phyloP scores from a whole-genome alignment of 2,888 invertebrate species.

The Clivina fossor region DNA sequence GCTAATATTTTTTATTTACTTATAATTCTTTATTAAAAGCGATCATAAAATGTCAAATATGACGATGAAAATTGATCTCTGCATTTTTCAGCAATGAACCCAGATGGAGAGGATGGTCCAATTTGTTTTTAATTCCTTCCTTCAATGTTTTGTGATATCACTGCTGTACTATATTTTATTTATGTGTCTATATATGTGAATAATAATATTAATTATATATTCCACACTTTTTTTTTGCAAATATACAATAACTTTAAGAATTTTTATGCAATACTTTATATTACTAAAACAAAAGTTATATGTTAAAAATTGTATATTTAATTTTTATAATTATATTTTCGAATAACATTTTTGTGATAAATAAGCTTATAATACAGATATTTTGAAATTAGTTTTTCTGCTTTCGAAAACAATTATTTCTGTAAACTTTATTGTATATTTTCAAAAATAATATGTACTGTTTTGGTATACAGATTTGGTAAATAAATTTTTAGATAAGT shows the following conservation, averaged over 20 bases:
- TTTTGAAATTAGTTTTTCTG: no score
- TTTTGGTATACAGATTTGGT: not conserved
- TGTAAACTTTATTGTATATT: not conserved
- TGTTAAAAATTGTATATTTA: no score
- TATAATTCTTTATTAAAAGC: conserved; percentile 15
- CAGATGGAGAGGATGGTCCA: conserved; percentile 15
- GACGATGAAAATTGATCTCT: conserved; percentile 28
- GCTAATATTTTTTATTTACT: no score
- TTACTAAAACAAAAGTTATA: not conserved
- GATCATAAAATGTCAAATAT: conserved; percentile 28
- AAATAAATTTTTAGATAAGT: not conserved
- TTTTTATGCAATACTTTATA: not conserved
- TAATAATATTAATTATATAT: conserved; percentile 29
- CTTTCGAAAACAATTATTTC: not conserved
- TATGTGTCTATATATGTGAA: conserved; percentile 23
- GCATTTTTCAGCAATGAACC: conserved; percentile 22
- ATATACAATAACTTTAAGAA: not conserved
- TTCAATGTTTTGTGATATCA: conserved; percentile 27
- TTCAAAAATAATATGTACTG: not conserved
- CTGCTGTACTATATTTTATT: conserved; percentile 21
- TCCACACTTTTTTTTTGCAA: conserved; percentile 13
- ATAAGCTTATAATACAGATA: no score
- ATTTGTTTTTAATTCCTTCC: conserved; percentile 30
- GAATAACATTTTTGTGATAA: no score
- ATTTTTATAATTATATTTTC: no score